Base-by-base conservation (phyloP, 2,113 vertebrate genomes). In the Callaeas wilsoni region DNA sequence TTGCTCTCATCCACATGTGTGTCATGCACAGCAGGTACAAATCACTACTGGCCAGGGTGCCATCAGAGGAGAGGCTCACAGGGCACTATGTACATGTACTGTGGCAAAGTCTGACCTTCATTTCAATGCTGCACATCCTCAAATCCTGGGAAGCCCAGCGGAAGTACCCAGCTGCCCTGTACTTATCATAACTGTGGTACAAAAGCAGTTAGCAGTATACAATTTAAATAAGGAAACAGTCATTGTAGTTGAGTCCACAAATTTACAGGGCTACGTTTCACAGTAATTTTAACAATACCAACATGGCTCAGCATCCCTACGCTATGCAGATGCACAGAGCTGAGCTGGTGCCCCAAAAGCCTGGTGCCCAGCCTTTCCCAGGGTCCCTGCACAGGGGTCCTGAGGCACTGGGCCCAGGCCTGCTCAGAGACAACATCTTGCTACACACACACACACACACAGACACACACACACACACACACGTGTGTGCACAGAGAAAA, bases 141-240 rank as follows among this genome's bases (percentile, higher is more conserved):
- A 33, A 59, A 50, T 21, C 53, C 80, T 27, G 62, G 12, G 80
- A 65, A 77, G 74, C 80, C 2, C 11, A 74, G 63, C 47, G 67
- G 62, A 90, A 93, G 78, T 16, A 52, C 32, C 49, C 14, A 29
- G 70, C 65, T 87, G 73, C 77, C 81, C 88, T 46, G 33, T 41
- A 56, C 2, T 0, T 25, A 62, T 49, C 41, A 21, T 39, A 70
- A 55, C 2, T 39, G 46, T 39, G 25, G 46, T 69, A 84, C 81
- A 85, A 70, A 85, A 63, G 42, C 67, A 62, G 82, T 68, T 32
- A 16, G 15, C 53, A 39, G 46, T 42, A 63, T 12, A 57, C 55
- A 71, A 26, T 65, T 85, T 92, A 91, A 92, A 91, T 85, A 76
- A 87, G 53, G 29, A 94, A 94, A 69, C 9, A 77, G n/a, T 64